A percentile compares a stretch with the other conserved stretches of the same genome.
These are phyloP conservation scores for Trichomycterus rosablanca DNA, from an alignment of 2,113 vertebrate genomes.

Conservation along the genomic window DNA sequence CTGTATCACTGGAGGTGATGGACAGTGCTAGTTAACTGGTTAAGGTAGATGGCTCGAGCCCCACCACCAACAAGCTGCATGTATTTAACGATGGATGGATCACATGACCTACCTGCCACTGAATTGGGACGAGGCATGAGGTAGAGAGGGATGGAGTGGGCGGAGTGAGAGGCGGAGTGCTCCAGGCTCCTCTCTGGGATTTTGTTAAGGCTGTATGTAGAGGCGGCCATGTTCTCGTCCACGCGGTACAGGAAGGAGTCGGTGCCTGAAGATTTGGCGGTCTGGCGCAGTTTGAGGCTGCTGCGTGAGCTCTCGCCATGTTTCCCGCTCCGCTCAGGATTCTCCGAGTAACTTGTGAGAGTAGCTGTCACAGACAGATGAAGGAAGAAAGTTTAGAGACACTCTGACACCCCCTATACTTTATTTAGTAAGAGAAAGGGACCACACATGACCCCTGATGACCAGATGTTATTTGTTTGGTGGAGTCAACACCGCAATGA, in stretches of 20 bases:
- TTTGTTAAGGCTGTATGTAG: conserved; percentile 94
- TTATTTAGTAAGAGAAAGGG: too few species aligned
- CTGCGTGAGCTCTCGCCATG: conserved; percentile 76
- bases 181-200: conserved; percentile 84
- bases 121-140: conserved; percentile 95
- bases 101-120: conserved; percentile 85
- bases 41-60: too few species aligned
- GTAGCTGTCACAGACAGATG: conserved; percentile 70
- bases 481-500: too few species aligned
- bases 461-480: too few species aligned
- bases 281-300: conserved; percentile 82
- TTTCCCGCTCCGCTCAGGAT: conserved; percentile 79
- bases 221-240: conserved; percentile 87
- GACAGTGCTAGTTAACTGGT: too few species aligned
- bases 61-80: too few species aligned
- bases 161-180: conserved; percentile 78
- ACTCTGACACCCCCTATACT: too few species aligned
- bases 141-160: conserved; percentile 92
- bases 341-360: conserved; percentile 91
- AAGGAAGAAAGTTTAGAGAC: neutral
- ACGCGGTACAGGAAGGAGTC: conserved; percentile 81
- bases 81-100: too few species aligned
- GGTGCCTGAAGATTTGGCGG: conserved; percentile 78
- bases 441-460: too few species aligned
- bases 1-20: too few species aligned